phyloP scores from a whole-genome alignment of 2,888 invertebrate genomes.

The Creontiades dilutus region DNA sequence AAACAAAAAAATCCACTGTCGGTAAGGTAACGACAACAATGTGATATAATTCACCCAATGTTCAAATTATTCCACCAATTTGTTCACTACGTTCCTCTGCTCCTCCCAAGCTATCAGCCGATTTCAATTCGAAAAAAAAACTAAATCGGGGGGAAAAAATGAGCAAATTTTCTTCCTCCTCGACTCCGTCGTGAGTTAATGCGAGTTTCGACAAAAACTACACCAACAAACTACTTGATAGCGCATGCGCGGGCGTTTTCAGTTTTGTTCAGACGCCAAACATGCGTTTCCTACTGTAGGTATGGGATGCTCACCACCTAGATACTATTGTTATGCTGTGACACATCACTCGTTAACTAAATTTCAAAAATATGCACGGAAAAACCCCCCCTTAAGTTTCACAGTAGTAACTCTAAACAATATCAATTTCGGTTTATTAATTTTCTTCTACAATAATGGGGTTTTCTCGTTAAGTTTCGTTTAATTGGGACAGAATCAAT shows the following conservation, averaged over 20 bases:
- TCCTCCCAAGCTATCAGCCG: background rate
- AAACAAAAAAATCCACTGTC: background rate
- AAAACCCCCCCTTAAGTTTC: background rate
- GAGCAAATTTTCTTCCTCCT: conserved; percentile 12
- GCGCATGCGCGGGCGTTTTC: conserved; percentile 14
- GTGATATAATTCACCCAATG: background rate
- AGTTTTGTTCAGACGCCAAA: background rate
- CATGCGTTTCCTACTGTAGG: conserved; percentile 11
- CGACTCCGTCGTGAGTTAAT: background rate
- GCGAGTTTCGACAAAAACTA: background rate
- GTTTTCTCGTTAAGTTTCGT: background rate
- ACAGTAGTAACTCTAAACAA: background rate
- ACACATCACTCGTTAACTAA: conserved; percentile 19
- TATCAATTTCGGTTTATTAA: too few relatives aligned
- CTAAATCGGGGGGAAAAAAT: conserved; percentile 8
- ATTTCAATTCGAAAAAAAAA: background rate
- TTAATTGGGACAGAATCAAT: background rate
- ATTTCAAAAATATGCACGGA: background rate
- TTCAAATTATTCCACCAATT: background rate
- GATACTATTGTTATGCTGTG: background rate
- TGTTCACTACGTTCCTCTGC: background rate
- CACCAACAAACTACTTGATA: background rate
- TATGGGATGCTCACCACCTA: conserved; percentile 20
- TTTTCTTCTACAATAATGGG: conserved; percentile 33
- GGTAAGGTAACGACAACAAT: background rate